A percentile compares a stretch with the other conserved stretches of the same genome.
Evolutionary conservation across 2,888 invertebrate species (phyloP).

Genomic region (Macrosoma leucophasiata): DNA sequence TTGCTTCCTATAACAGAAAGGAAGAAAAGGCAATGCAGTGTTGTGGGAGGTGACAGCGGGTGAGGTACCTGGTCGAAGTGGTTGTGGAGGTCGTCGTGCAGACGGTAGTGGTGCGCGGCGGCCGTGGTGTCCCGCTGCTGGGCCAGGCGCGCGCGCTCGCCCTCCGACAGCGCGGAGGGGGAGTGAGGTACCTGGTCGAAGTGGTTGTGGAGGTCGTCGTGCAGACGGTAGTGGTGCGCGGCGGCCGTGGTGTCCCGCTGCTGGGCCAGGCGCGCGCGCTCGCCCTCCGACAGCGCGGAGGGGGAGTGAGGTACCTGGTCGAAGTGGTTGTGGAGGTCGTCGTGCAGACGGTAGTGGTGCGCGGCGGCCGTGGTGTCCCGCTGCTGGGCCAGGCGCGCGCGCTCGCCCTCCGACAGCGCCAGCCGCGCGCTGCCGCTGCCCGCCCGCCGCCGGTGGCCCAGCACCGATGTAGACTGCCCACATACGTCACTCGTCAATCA

Average conservation of each 20-base stretch:
- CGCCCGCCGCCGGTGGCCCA: conserved; percentile 80
- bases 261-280: background rate
- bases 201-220: background rate
- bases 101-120: conserved; percentile 83
- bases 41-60: too few species aligned
- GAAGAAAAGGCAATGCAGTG: too few species aligned
- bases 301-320: conserved; percentile 69
- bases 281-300: background rate
- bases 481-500: too few species aligned
- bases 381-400: conserved; percentile 62
- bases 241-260: conserved; percentile 1
- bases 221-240: conserved; percentile 9
- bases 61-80: conserved; percentile 83
- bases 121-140: conserved; percentile 77
- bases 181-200: conserved; percentile 22
- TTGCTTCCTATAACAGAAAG: too few species aligned
- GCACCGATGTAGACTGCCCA: conserved; percentile 84
- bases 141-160: conserved; percentile 69
- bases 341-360: conserved; percentile 85
- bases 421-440: conserved; percentile 55
- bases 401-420: conserved; percentile 69
- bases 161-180: conserved; percentile 63
- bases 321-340: conserved; percentile 85
- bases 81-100: conserved; percentile 83
- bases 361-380: conserved; percentile 80